Percentiles rank a stretch among this genome's conserved stretches.
These are phyloP conservation scores for Aradophagus sp. DNA, from an alignment of 1,140 invertebrate genomes.

Conservation along the genomic window DNA sequence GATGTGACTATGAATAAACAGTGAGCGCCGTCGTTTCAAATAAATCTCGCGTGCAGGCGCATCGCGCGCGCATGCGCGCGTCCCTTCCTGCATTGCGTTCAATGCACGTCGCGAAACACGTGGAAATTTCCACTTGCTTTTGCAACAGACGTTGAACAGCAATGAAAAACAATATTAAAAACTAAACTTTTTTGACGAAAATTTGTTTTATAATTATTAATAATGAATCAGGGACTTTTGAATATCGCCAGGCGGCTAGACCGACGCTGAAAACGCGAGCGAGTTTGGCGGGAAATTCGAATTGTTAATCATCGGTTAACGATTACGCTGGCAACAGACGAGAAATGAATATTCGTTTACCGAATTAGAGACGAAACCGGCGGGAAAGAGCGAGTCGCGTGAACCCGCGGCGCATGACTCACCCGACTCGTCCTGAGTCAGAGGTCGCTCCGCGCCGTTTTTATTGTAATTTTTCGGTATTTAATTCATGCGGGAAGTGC, in stretches of 20 bases:
- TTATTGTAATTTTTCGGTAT: conserved; percentile 22
- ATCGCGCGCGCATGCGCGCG: conserved; percentile 22
- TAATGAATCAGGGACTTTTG: too few relatives aligned
- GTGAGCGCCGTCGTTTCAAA: conserved; percentile 26
- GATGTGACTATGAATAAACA: conserved; percentile 47
- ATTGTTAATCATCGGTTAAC: too few relatives aligned
- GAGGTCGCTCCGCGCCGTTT: conserved; percentile 19
- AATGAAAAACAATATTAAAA: too few relatives aligned
- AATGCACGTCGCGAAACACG: conserved; percentile 42
- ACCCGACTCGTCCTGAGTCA: conserved; percentile 16
- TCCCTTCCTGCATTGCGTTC: conserved; percentile 11
- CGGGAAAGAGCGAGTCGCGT: conserved; percentile 14
- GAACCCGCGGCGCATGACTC: conserved; percentile 19
- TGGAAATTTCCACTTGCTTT: conserved; percentile 50
- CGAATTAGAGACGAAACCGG: neutral
- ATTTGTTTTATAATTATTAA: too few relatives aligned
- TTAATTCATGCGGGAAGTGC: conserved; percentile 25
- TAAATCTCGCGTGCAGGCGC: conserved; percentile 34
- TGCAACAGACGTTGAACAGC: too few relatives aligned
- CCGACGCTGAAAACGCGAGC: too few relatives aligned
- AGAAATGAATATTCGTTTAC: too few relatives aligned
- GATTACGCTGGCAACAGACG: neutral
- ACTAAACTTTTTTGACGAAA: too few relatives aligned
- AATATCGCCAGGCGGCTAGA: too few relatives aligned
- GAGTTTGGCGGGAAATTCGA: too few relatives aligned